Conservation (phyloP, 2,113 vertebrate genomes). For the Geococcyx californianus region DNA sequence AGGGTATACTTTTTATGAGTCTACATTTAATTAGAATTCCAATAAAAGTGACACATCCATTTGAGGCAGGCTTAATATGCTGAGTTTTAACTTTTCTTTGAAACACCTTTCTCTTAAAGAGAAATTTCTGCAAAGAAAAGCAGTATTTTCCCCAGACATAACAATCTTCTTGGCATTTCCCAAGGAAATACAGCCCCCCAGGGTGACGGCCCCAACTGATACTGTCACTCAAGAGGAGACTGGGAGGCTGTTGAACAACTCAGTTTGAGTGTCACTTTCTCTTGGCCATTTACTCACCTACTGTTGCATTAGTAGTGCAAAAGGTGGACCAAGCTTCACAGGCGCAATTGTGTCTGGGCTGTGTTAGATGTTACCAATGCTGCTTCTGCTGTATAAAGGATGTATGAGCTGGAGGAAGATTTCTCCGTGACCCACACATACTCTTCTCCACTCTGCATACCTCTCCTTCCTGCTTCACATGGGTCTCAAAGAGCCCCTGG, state of each 20-base stretch:
- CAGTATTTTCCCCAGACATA: neutral
- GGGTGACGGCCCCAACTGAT: neutral
- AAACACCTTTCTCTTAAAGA: conserved; percentile 54
- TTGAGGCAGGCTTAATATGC: conserved; percentile 58
- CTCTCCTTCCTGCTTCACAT: neutral
- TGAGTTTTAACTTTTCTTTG: conserved; percentile 54
- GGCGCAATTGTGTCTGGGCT: neutral
- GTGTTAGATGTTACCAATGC: neutral
- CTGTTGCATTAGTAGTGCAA: neutral
- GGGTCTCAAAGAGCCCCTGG: neutral
- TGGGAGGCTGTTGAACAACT: neutral
- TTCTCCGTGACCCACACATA: neutral
- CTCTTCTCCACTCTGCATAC: neutral
- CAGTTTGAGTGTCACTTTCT: fast-evolving
- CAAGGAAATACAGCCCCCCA: neutral
- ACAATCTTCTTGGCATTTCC: neutral
- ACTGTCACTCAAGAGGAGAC: neutral
- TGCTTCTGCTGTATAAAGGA: neutral
- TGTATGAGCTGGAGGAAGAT: fast-evolving
- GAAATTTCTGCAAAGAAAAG: conserved; percentile 53
- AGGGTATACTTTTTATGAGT: conserved; percentile 46
- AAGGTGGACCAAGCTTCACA: neutral
- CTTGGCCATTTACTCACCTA: neutral
- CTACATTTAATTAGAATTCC: conserved; percentile 73
- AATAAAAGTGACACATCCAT: conserved; percentile 68